phyloP scores from a whole-genome alignment of 2,797 vertebrate species.

The Catamblyrhynchus diadema region DNA sequence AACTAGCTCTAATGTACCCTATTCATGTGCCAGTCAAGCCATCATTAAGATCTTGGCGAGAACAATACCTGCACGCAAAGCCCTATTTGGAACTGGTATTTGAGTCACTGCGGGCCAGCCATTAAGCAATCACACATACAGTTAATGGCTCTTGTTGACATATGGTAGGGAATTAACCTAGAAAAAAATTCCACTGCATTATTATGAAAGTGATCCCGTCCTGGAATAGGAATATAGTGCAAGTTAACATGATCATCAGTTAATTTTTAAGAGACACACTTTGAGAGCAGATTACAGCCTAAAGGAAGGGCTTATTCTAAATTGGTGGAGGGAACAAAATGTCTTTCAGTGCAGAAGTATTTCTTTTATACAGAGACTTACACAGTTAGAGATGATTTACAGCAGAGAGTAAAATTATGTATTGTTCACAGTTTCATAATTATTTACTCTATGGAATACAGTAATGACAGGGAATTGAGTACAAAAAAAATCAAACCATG shows the following conservation, averaged over 20 bases:
- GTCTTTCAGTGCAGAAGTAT: background rate
- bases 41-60: constrained; percentile 63
- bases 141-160: constrained; percentile 55
- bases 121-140: constrained; percentile 70
- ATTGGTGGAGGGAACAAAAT: background rate
- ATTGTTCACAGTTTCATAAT: background rate
- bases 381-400: background rate
- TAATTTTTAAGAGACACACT: background rate
- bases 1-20: constrained; percentile 73
- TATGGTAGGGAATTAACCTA: constrained; percentile 27
- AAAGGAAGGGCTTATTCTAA: background rate
- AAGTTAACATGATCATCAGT: background rate
- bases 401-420: background rate
- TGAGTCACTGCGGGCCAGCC: constrained; percentile 72
- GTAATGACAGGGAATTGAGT: background rate
- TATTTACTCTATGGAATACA: background rate
- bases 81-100: constrained; percentile 66
- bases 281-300: background rate
- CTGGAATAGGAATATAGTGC: background rate
- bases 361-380: background rate
- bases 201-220: constrained; percentile 16
- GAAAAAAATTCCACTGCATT: constrained; percentile 38
- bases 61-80: constrained; percentile 71
- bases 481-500: background rate
- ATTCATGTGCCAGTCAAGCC: constrained; percentile 76